A percentile compares a stretch with the other conserved stretches of the same genome.
Conservation (phyloP, 64 coral and sea anemone species). For the Pocillopora verrucosa region DNA sequence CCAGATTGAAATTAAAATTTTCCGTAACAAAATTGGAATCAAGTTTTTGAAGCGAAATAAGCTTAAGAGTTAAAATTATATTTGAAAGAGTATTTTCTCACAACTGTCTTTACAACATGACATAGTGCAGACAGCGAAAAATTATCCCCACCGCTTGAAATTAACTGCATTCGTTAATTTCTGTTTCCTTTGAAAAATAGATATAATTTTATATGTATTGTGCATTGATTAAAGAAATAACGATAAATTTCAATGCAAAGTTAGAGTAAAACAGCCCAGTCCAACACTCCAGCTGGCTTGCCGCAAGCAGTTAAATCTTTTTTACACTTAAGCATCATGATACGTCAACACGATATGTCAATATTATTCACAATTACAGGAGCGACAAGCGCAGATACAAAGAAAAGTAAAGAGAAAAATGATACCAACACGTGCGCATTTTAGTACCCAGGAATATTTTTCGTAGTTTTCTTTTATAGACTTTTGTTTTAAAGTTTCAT, state of each 20-base stretch:
- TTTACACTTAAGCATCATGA: constrained; percentile 8
- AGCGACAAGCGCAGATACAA: constrained; percentile 15
- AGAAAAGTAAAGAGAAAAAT: constrained; percentile 13
- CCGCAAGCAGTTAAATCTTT: constrained; percentile 4
- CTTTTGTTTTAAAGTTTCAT: constrained; percentile 1
- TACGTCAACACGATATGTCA: constrained; percentile 4
- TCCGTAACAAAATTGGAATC: no score
- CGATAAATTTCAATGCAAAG: not conserved
- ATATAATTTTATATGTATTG: not conserved
- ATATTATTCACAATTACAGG: constrained; percentile 41
- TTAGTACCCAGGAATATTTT: constrained; percentile 4
- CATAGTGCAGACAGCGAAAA: no score
- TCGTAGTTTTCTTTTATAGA: constrained; percentile 23
- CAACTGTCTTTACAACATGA: no score
- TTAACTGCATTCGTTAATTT: not conserved
- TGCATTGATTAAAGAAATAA: not conserved
- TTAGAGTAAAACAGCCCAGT: not conserved
- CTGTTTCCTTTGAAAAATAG: not conserved
- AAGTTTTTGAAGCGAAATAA: no score
- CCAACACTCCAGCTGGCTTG: not conserved
- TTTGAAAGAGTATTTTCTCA: no score
- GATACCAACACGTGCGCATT: not conserved
- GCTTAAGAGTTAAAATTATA: no score
- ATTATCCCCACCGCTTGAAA: not conserved
- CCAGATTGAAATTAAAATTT: not conserved